These are phyloP conservation scores for Vollenhovia emeryi DNA, from an alignment of 1,140 invertebrate genomes.

Conservation along the genomic window DNA sequence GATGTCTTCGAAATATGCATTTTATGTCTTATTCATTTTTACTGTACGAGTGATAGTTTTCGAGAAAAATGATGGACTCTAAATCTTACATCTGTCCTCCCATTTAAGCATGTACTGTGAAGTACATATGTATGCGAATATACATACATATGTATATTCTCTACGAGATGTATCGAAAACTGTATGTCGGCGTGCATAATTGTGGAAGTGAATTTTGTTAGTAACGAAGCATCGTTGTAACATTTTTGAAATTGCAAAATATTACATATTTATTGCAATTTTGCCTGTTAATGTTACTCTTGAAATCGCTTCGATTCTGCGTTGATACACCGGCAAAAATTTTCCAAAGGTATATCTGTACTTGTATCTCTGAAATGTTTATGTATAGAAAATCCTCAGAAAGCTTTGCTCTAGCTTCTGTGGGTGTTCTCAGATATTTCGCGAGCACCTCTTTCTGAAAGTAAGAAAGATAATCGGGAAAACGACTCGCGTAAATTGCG, in stretches of 20 bases:
- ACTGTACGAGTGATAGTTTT: no score
- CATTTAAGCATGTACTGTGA: no score
- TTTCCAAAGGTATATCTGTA: not conserved
- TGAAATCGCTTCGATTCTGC: not conserved
- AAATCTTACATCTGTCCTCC: no score
- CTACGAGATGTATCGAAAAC: not conserved
- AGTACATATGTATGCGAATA: no score
- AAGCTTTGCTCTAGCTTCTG: not conserved
- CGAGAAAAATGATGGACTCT: no score
- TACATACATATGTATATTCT: no score
- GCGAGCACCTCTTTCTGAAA: not conserved
- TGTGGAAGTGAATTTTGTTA: not conserved
- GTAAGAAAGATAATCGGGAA: not conserved
- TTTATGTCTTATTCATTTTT: no score
- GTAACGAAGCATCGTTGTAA: not conserved
- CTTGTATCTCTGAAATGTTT: not conserved
- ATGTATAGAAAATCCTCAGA: not conserved
- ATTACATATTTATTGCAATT: no score
- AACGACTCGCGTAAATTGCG: not conserved
- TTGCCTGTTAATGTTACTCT: not conserved
- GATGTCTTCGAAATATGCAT: no score
- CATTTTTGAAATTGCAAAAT: not conserved
- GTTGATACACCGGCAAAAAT: not conserved
- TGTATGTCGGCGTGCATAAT: not conserved
- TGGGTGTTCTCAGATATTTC: not conserved